Evolutionary conservation across 2,888 invertebrate genomes (phyloP), one percentile per base, ranked within the genome.

Genomic region (Melanargia galathea): DNA sequence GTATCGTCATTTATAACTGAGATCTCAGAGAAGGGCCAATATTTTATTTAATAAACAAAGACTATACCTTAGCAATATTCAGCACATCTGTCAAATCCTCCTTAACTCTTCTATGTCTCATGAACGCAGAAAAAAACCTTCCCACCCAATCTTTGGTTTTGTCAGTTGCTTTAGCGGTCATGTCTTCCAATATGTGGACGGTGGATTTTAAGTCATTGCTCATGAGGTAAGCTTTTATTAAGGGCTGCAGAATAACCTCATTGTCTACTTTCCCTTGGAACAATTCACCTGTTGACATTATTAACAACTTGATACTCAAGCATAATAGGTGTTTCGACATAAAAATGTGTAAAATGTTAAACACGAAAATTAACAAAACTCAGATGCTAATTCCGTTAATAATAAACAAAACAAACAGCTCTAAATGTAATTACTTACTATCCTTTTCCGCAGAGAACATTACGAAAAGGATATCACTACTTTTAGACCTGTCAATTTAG

Each of bases 91-190:
- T 65, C 1, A 88, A 65, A 72, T 92, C 92, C 8, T 81, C 79
- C 7, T 82, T 84, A 0, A 84, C 72, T 57, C 86, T 90, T 63
- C 86, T 91, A 49, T 87, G 80, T 2, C 82, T 80, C 65, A 93
- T 82, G 65, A 93, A 84, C 5, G 83, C 79, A 57, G 92, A 82
- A 2, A 95, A 73, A 67, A 94, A 92, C 58, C 92, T 80, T 0
- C 94, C 94, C 0, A 92, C 80, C 83, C 93, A 92, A 73, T 94
- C 93, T 43, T 90, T 89, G 24, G 84, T 84, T 1, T 77, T 83
- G 45, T 92, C 89, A 0, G 77, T 62, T 0, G 92, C 84, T 69
- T 86, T 90, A 0, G 76, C 76, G 0, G 79, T 73, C 35, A 93
- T 77, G 30, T 91, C 91, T 69, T 92, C 90, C 8, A 94, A 73